Evolutionary conservation across 2,797 vertebrate species (phyloP).

Genomic region (Coendou prehensilis): DNA sequence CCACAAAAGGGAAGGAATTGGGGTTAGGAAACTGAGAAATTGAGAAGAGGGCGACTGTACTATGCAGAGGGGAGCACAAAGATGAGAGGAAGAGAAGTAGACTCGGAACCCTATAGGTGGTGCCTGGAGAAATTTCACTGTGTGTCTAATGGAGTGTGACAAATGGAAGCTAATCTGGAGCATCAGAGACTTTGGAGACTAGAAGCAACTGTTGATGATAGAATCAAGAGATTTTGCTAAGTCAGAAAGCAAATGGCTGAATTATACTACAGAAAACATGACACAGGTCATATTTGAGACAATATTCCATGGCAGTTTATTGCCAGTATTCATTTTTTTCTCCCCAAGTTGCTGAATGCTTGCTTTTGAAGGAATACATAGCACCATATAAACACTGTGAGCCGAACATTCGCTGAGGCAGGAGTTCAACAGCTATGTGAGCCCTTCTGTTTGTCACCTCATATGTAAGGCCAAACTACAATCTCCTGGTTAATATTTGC

Average conservation of each 20-base stretch:
- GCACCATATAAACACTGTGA: not conserved
- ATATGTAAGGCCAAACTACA: not conserved
- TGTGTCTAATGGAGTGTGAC: accelerated
- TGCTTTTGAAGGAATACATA: not conserved
- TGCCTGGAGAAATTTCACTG: not conserved
- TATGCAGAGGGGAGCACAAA: not conserved
- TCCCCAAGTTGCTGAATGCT: not conserved
- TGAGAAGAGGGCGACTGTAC: not conserved
- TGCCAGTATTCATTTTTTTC: not conserved
- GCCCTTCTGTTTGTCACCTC: not conserved
- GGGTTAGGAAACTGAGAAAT: not conserved
- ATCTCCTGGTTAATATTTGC: not conserved
- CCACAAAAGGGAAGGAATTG: not conserved
- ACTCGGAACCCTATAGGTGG: not conserved
- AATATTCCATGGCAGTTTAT: not conserved
- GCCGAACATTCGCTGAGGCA: not conserved
- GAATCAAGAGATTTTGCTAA: not conserved
- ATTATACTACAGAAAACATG: constrained; percentile 22
- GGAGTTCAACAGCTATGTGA: not conserved
- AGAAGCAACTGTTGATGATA: not conserved
- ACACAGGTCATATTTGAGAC: not conserved
- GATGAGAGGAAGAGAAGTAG: not conserved
- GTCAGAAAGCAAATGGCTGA: not conserved
- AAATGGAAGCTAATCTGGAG: not conserved
- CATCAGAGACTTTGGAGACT: not conserved